These are phyloP conservation scores for Conger conger DNA, from an alignment of 2,113 vertebrate genomes.

Conservation along the genomic window DNA sequence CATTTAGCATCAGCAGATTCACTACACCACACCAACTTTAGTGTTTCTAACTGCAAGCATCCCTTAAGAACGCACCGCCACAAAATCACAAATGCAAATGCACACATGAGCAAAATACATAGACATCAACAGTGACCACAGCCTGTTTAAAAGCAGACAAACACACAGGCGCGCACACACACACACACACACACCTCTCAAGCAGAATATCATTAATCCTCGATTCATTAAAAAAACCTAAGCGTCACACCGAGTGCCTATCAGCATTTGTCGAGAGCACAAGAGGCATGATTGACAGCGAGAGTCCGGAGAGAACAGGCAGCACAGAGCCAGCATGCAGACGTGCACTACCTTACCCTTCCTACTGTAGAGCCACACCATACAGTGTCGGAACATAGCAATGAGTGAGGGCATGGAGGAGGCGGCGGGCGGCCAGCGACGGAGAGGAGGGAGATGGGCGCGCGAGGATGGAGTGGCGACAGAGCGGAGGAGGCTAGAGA, in stretches of 20 bases:
- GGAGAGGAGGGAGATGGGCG: conserved; percentile 58
- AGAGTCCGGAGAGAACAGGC: conserved; percentile 34
- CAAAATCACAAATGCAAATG: neutral
- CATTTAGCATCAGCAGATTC: neutral
- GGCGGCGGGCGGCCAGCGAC: conserved; percentile 62
- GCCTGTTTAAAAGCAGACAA: neutral
- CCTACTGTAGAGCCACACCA: conserved; percentile 97
- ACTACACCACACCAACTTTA: neutral
- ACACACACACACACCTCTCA: neutral
- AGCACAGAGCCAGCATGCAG: conserved; percentile 50
- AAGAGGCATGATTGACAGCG: neutral
- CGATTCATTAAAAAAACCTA: neutral
- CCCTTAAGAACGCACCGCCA: neutral
- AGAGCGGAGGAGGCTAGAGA: conserved; percentile 52
- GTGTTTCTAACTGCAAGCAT: neutral
- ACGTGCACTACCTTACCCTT: conserved; percentile 86
- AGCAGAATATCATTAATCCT: neutral
- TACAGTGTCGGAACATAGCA: conserved; percentile 98
- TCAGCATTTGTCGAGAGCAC: neutral
- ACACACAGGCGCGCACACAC: neutral
- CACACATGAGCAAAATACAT: neutral
- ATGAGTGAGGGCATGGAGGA: conserved; percentile 93
- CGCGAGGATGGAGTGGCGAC: conserved; percentile 6
- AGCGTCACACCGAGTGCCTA: neutral
- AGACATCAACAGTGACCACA: neutral